Conservation (phyloP, 2,113 vertebrate species). For the Tetraodon nigroviridis region DNA sequence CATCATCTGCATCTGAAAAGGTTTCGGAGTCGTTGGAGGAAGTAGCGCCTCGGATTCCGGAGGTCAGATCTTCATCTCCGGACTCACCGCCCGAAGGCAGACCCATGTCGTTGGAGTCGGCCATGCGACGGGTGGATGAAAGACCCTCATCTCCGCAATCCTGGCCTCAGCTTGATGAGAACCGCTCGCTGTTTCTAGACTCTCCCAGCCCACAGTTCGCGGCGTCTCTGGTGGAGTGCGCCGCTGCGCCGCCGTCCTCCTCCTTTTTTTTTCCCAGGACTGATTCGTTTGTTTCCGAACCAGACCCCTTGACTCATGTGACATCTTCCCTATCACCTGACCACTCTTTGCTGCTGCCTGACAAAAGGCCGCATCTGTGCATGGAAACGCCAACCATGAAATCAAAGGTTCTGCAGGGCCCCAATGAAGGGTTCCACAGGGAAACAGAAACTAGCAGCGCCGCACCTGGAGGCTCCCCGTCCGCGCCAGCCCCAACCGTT, state of each 20-base stretch:
- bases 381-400: constrained; percentile 2
- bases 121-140: constrained; percentile 17
- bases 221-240: constrained; percentile 3
- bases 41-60: constrained; percentile 9
- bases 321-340: constrained; percentile 17
- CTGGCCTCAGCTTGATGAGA: constrained; percentile 34
- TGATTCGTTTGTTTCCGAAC: constrained; percentile 3
- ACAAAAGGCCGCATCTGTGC: neutral
- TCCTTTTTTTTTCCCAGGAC: constrained; percentile 25
- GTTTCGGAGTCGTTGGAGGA: neutral
- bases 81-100: constrained; percentile 44
- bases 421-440: neutral
- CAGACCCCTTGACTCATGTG: constrained; percentile 35
- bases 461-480: neutral
- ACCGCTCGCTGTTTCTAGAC: constrained; percentile 56
- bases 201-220: constrained; percentile 59
- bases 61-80: constrained; percentile 34
- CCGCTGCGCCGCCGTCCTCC: constrained; percentile 17
- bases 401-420: neutral
- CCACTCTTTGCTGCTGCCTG: neutral
- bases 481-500: too few species aligned
- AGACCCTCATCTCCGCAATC: constrained; percentile 61
- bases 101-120: constrained; percentile 23
- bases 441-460: constrained; percentile 10
- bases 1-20: constrained; percentile 27